Evolutionary conservation across 2,888 invertebrate species (phyloP), one percentile per base, ranked within the genome.

Genomic region (Cylloceria caligata): DNA sequence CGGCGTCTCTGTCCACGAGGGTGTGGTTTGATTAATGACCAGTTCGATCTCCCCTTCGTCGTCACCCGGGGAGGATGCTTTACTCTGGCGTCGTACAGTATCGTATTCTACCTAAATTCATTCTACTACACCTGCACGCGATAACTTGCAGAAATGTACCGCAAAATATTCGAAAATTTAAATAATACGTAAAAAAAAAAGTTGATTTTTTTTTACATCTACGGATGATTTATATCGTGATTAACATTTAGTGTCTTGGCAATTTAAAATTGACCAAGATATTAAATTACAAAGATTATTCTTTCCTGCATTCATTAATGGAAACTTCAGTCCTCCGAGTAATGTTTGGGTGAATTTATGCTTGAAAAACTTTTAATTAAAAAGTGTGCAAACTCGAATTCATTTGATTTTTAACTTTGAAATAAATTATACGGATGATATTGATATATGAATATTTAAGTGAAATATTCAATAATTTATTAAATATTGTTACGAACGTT

Each of bases 21-120:
- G 92, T 92, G 92, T 89, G 92, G 92, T 92, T 92, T 92, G 92
- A 92, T 92, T 92, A 92, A 92, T 91, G 92, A 92, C 91, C 91
- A 88, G 89, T 91, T 92, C 90, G 91, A 92, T 91, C 86, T 86
- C 87, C 86, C 86, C 80, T 85, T 85, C 84, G 77, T 84, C 81
- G 87, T 88, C 85, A 87, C 84, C 79, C 85, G 85, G 83, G 88
- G 83, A 87, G 87, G 88, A 89, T 90, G 89, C 88, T 86, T 87
- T 87, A 87, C 87, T 87, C 87, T 85, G 86, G 87, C 88, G 76
- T 72, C 88, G 88, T 84, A 64, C 72, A 88, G 86, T 90, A 91
- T 91, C 90, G 90, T 90, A 90, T 90, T 90, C 88, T 86, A 89
- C 87, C 88, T 88, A 90, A 90, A 90, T 89, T 89, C 88, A 88